Percentiles rank a stretch among this genome's conserved stretches.
These are phyloP conservation scores for Varanus salvator DNA, from an alignment of 2,113 vertebrate species.

Conservation along the genomic window DNA sequence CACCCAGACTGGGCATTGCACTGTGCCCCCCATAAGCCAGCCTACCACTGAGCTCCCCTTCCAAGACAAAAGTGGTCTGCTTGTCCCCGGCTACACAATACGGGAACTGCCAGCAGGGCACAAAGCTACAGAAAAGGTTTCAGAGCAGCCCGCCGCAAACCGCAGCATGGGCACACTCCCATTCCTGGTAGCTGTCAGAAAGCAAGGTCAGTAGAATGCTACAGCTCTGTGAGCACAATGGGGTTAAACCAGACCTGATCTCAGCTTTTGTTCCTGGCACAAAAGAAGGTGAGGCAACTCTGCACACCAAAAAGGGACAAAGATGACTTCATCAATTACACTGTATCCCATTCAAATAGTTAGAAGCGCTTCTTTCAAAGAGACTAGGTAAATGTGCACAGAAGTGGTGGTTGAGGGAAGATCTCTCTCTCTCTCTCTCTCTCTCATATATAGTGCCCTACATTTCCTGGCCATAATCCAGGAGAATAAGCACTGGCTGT, in stretches of 20 bases:
- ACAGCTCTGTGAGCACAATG: background rate
- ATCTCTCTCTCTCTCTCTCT: background rate
- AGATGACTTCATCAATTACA: background rate
- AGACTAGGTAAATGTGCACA: slow-evolving; percentile 1
- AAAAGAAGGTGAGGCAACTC: background rate
- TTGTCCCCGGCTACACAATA: background rate
- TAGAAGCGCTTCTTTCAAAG: background rate
- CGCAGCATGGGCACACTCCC: background rate
- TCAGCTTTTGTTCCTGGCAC: background rate
- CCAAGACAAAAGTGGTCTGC: background rate
- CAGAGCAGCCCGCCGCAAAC: background rate
- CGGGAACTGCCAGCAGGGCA: too few relatives aligned
- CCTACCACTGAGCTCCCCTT: background rate
- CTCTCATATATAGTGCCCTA: background rate
- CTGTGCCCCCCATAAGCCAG: background rate
- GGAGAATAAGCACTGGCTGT: background rate
- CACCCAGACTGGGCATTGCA: background rate
- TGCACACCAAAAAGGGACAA: background rate
- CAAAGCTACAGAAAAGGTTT: background rate
- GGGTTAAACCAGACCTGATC: background rate
- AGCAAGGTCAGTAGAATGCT: background rate
- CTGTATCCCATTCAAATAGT: background rate
- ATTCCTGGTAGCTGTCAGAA: background rate
- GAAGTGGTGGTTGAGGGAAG: background rate
- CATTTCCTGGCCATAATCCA: slow-evolving; percentile 20